Evolutionary conservation across 1,140 invertebrate genomes (phyloP).

Genomic region (Trissolcus basalis): DNA sequence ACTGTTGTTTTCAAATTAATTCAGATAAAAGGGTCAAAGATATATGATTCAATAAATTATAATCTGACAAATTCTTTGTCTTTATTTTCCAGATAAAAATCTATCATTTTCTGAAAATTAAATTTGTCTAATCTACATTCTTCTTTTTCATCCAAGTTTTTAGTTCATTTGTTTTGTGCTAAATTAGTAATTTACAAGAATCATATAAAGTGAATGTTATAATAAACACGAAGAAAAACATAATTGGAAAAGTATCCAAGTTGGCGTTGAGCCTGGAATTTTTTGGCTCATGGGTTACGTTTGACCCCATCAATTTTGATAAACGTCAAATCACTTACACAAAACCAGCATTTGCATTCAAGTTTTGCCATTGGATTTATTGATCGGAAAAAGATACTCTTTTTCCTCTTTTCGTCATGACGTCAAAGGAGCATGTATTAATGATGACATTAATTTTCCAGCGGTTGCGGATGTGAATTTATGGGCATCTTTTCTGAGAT

Average conservation of each 20-base stretch:
- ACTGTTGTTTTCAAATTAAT: no score
- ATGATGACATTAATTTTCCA: background rate
- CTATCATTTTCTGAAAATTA: no score
- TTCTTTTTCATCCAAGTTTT: no score
- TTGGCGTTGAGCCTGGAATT: slow-evolving; percentile 9
- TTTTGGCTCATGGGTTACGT: slow-evolving; percentile 14
- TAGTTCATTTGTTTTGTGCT: no score
- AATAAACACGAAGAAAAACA: background rate
- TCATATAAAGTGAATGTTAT: background rate
- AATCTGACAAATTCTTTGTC: no score
- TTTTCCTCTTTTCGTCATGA: background rate
- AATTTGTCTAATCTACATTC: no score
- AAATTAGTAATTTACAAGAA: no score
- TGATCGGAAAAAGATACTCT: slow-evolving; percentile 11
- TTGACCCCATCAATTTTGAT: slow-evolving; percentile 18
- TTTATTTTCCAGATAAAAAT: no score
- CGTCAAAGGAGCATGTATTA: slow-evolving; percentile 5
- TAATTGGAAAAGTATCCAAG: slow-evolving; percentile 1
- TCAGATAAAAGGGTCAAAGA: no score
- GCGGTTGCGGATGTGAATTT: background rate
- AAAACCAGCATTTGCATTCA: slow-evolving; percentile 10
- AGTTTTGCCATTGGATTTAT: slow-evolving; percentile 14
- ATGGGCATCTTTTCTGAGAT: background rate
- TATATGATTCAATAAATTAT: no score
- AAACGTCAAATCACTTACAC: slow-evolving; percentile 9